Evolutionary conservation across 2,888 invertebrate genomes (phyloP).

Genomic region (Ectemnius cavifrons): DNA sequence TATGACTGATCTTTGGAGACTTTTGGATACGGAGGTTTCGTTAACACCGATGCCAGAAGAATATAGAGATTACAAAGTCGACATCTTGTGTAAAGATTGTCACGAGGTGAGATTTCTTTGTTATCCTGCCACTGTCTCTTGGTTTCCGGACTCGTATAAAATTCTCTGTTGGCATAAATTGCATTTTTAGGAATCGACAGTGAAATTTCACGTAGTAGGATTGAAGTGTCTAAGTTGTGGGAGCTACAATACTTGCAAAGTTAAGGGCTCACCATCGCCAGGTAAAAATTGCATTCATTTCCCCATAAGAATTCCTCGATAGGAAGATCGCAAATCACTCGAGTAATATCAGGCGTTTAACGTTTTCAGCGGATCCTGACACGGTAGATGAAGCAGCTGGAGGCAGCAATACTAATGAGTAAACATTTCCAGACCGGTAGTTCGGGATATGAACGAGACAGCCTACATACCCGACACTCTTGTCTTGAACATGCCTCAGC

Average conservation of each 20-base stretch:
- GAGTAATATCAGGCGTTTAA: not conserved
- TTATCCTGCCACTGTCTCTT: not conserved
- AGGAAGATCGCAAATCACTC: not conserved
- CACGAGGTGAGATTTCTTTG: slow-evolving; percentile 84
- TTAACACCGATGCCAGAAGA: slow-evolving; percentile 91
- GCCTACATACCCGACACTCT: slow-evolving; percentile 16
- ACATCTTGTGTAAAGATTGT: slow-evolving; percentile 94
- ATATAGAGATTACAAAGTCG: slow-evolving; percentile 88
- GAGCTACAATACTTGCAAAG: slow-evolving; percentile 94
- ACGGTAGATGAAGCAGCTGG: slow-evolving; percentile 66
- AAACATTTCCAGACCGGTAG: slow-evolving; percentile 59
- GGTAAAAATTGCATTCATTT: slow-evolving; percentile 53
- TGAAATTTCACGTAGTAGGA: slow-evolving; percentile 92
- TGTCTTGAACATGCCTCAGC: slow-evolving; percentile 18
- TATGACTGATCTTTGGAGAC: slow-evolving; percentile 91
- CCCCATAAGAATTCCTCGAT: not conserved
- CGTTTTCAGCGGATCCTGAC: slow-evolving; percentile 64
- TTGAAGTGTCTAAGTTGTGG: slow-evolving; percentile 92
- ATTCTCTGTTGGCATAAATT: not conserved
- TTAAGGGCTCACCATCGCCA: slow-evolving; percentile 82
- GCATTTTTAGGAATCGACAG: slow-evolving; percentile 85
- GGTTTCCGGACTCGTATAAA: not conserved
- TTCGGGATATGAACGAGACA: slow-evolving; percentile 38
- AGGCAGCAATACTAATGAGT: slow-evolving; percentile 64
- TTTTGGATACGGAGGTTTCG: slow-evolving; percentile 89